Conservation (phyloP, 2,113 vertebrate species). For the Naja naja region DNA sequence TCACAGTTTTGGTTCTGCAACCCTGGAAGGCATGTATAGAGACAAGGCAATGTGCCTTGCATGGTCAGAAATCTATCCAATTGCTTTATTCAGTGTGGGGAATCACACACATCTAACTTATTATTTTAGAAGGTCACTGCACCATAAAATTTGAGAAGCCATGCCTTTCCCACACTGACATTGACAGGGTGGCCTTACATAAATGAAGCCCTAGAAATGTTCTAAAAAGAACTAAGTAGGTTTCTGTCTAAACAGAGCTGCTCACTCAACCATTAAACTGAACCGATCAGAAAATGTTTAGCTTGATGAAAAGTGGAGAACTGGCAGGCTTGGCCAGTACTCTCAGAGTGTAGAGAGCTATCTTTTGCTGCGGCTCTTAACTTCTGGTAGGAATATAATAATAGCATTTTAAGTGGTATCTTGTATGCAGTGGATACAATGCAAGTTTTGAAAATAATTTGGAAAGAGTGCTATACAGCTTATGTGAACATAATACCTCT, state of each 20-base stretch:
- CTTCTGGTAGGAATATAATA: not conserved
- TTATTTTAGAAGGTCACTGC: not conserved
- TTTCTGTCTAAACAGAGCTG: not conserved
- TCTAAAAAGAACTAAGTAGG: not conserved
- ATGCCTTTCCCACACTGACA: not conserved
- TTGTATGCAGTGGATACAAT: not conserved
- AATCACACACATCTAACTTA: not conserved
- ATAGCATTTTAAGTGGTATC: not conserved
- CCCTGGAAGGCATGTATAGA: not conserved
- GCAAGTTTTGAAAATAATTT: not conserved
- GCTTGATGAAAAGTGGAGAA: not conserved
- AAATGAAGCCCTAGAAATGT: not conserved
- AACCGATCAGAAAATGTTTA: not conserved
- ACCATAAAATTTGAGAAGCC: not conserved
- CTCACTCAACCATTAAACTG: not conserved
- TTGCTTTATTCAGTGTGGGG: not conserved
- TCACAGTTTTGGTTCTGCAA: not conserved
- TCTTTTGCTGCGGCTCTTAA: not conserved
- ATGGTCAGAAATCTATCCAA: not conserved
- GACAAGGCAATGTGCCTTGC: not conserved
- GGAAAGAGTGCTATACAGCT: not conserved
- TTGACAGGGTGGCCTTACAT: not conserved
- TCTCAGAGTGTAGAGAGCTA: not conserved
- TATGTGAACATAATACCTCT: not conserved
- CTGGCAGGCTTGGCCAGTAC: not conserved